A percentile compares a stretch with the other conserved stretches of the same genome.
Conservation (phyloP, 2,797 vertebrate species). For the Podargus strigoides region DNA sequence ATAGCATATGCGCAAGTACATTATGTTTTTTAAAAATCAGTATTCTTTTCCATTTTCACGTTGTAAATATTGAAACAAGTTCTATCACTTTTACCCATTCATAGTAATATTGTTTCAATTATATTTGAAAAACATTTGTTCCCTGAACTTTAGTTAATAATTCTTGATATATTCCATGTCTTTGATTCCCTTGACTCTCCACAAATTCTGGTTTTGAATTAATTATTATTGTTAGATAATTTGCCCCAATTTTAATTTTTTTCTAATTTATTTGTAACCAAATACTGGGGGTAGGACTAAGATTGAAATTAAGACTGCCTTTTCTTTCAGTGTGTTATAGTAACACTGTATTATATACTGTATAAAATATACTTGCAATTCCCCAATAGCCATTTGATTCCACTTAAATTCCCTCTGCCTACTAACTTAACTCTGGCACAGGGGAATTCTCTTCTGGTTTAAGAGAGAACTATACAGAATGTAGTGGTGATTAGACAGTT, state of each 20-base stretch:
- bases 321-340: not conserved
- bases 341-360: too few relatives aligned
- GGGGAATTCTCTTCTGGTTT: not conserved
- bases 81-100: not conserved
- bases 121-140: not conserved
- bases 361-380: too few relatives aligned
- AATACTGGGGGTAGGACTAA: too few relatives aligned
- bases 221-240: not conserved
- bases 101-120: not conserved
- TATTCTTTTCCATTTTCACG: not conserved
- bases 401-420: not conserved
- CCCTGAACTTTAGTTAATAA: not conserved
- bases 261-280: not conserved
- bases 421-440: not conserved
- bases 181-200: not conserved
- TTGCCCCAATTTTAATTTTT: not conserved
- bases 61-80: not conserved
- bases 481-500: fast-evolving
- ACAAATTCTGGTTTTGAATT: not conserved
- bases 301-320: not conserved
- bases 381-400: not conserved
- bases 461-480: not conserved
- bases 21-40: not conserved
- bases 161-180: not conserved
- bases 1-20: not conserved